A percentile compares a stretch with the other conserved stretches of the same genome.
phyloP scores from a whole-genome alignment of 2,113 vertebrate genomes.

The Pholis gunnellus region DNA sequence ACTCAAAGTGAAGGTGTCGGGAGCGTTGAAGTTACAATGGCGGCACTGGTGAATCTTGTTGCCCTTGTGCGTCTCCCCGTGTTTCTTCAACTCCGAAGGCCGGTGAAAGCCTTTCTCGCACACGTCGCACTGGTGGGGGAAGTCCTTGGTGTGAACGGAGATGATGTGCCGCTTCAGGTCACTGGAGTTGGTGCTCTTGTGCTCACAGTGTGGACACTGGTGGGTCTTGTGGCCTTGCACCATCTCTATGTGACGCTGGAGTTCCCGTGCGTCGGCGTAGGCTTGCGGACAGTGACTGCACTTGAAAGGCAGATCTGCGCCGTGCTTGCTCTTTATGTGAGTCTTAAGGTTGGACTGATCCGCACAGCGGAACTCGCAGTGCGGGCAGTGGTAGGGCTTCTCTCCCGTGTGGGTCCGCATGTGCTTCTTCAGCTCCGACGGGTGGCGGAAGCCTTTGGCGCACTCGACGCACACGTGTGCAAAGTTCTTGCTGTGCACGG shows the following conservation, averaged over 20 bases:
- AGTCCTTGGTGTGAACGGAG: slow-evolving; percentile 99
- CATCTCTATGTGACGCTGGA: slow-evolving; percentile 92
- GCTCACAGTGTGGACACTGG: slow-evolving; percentile 98
- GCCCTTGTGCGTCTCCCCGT: slow-evolving; percentile 96
- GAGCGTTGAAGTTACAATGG: slow-evolving; percentile 98
- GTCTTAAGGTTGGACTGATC: slow-evolving; percentile 99
- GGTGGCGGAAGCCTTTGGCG: slow-evolving; percentile 97
- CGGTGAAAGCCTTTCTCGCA: slow-evolving; percentile 99
- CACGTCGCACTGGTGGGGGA: slow-evolving; percentile 98
- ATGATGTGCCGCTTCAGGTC: slow-evolving; percentile 99
- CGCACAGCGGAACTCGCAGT: slow-evolving; percentile 96
- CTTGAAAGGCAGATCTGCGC: slow-evolving; percentile 93
- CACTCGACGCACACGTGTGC: slow-evolving; percentile 98
- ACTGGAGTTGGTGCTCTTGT: slow-evolving; percentile 99
- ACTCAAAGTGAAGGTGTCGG: slow-evolving; percentile 97
- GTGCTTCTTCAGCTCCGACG: slow-evolving; percentile 99
- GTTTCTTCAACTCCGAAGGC: slow-evolving; percentile 98
- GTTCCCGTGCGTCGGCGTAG: slow-evolving; percentile 93
- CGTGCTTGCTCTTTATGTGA: slow-evolving; percentile 98
- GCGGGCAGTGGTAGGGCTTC: slow-evolving; percentile 98
- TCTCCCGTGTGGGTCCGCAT: slow-evolving; percentile 99
- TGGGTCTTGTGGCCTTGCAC: slow-evolving; percentile 99
- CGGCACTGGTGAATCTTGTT: slow-evolving; percentile 98
- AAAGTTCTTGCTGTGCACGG: slow-evolving; percentile 98
- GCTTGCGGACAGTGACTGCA: slow-evolving; percentile 98